Evolutionary conservation across 2,113 vertebrate species (phyloP).

Genomic region (Mesitornis unicolor): DNA sequence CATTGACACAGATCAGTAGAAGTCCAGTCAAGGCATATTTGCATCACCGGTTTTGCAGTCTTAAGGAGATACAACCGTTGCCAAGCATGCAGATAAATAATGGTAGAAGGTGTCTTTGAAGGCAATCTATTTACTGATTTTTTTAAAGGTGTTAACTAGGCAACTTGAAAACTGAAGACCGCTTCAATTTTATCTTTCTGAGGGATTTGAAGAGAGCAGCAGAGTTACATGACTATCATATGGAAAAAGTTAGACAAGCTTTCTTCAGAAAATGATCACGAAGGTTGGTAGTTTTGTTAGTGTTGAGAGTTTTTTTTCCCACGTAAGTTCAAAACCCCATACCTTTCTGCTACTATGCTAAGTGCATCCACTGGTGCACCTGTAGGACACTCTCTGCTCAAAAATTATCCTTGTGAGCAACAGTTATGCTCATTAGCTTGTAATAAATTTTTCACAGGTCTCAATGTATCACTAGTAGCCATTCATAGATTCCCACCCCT

Average conservation of each 20-base stretch:
- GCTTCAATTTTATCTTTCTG: background rate
- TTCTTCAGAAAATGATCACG: background rate
- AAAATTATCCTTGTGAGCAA: background rate
- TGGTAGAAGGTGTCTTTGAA: background rate
- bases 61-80: background rate
- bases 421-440: background rate
- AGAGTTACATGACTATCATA: background rate
- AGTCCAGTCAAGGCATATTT: background rate
- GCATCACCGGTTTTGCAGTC: background rate
- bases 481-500: background rate
- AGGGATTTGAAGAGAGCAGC: background rate
- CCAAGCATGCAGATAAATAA: background rate
- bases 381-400: background rate
- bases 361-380: background rate
- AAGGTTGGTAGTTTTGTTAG: background rate
- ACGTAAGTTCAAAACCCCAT: fast-evolving
- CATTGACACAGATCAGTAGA: background rate
- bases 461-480: background rate
- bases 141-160: background rate
- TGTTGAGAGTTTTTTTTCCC: background rate
- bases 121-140: background rate
- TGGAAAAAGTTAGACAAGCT: background rate
- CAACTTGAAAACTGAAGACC: background rate
- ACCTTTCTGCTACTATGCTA: background rate
- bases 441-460: background rate